These are phyloP conservation scores for Tichodroma muraria DNA, from an alignment of 2,113 vertebrate species.

Conservation along the genomic window DNA sequence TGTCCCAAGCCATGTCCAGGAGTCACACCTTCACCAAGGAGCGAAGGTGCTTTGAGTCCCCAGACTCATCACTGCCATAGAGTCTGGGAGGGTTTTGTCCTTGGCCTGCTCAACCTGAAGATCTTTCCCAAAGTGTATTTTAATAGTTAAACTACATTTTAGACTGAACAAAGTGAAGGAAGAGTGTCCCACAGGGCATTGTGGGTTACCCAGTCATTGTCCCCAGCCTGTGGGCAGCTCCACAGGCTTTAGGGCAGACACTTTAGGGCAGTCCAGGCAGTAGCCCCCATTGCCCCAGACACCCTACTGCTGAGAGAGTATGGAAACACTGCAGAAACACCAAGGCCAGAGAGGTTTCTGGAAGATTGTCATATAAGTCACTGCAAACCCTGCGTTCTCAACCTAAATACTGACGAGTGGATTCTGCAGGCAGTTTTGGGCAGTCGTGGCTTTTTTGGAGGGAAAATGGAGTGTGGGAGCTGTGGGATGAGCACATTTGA, in stretches of 20 bases:
- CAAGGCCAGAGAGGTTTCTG: not conserved
- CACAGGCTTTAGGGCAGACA: no score
- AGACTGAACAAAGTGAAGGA: not conserved
- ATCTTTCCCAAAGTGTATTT: not conserved
- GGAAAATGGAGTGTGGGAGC: not conserved
- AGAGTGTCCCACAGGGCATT: fast-evolving
- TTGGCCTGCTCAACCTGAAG: not conserved
- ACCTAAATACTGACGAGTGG: fast-evolving
- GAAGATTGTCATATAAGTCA: not conserved
- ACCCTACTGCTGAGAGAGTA: not conserved
- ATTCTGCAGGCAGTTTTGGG: not conserved
- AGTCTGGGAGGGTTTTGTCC: not conserved
- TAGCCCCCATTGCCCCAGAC: not conserved
- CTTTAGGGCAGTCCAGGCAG: not conserved
- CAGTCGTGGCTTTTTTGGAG: not conserved
- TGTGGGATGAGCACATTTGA: fast-evolving
- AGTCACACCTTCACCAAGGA: not conserved
- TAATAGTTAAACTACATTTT: not conserved
- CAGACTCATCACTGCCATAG: not conserved
- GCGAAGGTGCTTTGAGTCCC: not conserved
- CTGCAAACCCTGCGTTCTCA: not conserved
- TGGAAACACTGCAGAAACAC: fast-evolving
- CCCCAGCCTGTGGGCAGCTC: not conserved
- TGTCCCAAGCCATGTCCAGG: no score
- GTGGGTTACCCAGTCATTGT: not conserved